Evolutionary conservation across 1,140 invertebrate species (phyloP), one percentile per base, ranked within the genome.

Genomic region (Drusus annulatus): DNA sequence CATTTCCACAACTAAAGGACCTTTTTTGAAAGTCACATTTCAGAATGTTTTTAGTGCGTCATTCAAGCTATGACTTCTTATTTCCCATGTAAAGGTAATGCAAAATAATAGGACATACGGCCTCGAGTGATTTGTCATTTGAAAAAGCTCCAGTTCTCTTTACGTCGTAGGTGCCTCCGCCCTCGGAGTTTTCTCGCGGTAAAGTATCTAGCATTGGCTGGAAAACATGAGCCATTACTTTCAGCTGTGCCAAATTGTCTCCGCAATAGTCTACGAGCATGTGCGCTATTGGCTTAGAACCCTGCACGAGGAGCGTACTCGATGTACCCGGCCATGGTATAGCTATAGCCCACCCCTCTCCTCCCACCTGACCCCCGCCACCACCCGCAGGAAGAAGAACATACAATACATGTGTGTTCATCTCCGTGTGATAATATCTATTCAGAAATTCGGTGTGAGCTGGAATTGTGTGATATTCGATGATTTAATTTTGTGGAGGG

Each of bases 161-260:
- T 25, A 65, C 16, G 25, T 36, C 62, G 62, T 65, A 10, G 28
- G 62, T n/a, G 13, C 28, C 21, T 65, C 62, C 62, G 16, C 62
- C 62, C 23, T 25, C 16, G 10, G 23, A 25, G 13, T 8, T 65
- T 31, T 65, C 62, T 65, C 62, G 62, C 62, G 8, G 60, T 60
- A 60, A 21, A 60, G 56, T 60, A 60, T 65, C 62, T 25, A 65
- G 56, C 10, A 65, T 60, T 76, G 78, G 65, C 23, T 31, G 76
- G 77, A 81, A 78, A 81, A 78, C 63, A 78, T 54, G 16, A 51
- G 69, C 80, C 80, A 81, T 81, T 81, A 81, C 76, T 81, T 81
- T 81, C 80, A 81, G 80, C 80, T 81, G 80, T 73, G 80, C 80
- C 80, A 81, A 81, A 81, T 81, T 81, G 80, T 81, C 80, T 78